These are phyloP conservation scores for Brachyistius frenatus DNA, from an alignment of 2,113 vertebrate genomes.

Conservation along the genomic window DNA sequence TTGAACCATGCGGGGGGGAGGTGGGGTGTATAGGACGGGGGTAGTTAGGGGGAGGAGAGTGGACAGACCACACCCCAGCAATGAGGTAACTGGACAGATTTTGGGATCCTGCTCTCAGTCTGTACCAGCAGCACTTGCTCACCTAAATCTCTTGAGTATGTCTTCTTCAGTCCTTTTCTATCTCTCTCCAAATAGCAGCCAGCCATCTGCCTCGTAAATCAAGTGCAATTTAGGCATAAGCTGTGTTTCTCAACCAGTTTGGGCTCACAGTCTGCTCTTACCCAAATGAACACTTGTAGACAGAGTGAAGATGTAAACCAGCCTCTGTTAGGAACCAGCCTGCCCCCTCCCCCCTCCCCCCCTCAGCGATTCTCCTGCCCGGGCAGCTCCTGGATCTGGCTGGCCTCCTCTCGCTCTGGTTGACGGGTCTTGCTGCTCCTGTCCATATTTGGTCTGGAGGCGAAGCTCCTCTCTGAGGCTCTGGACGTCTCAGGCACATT, in stretches of 20 bases:
- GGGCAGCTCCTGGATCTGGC: conserved; percentile 39
- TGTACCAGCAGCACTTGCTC: conserved; percentile 4
- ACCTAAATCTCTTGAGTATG: neutral
- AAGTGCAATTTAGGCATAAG: neutral
- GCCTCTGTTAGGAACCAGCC: neutral
- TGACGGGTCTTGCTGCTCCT: conserved; percentile 66
- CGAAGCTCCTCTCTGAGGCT: conserved; percentile 63
- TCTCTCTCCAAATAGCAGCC: neutral
- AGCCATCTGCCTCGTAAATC: neutral
- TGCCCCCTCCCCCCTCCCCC: too few relatives aligned
- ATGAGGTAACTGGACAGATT: conserved; percentile 78
- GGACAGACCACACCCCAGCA: conserved; percentile 68
- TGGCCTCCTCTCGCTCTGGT: conserved; percentile 55
- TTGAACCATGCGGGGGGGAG: conserved; percentile 59
- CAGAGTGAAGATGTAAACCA: conserved; percentile 40
- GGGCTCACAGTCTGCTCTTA: neutral
- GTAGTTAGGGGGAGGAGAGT: conserved; percentile 56
- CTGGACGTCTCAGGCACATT: conserved; percentile 70
- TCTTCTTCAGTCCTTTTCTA: neutral
- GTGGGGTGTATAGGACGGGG: conserved; percentile 55
- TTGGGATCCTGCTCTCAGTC: conserved; percentile 60
- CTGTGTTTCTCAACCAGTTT: neutral
- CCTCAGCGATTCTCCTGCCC: conserved; percentile 25
- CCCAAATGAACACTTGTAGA: conserved; percentile 4
- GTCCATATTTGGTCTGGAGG: conserved; percentile 83